Evolutionary conservation across 2,888 invertebrate species (phyloP).

Genomic region (Chirona hameri): DNA sequence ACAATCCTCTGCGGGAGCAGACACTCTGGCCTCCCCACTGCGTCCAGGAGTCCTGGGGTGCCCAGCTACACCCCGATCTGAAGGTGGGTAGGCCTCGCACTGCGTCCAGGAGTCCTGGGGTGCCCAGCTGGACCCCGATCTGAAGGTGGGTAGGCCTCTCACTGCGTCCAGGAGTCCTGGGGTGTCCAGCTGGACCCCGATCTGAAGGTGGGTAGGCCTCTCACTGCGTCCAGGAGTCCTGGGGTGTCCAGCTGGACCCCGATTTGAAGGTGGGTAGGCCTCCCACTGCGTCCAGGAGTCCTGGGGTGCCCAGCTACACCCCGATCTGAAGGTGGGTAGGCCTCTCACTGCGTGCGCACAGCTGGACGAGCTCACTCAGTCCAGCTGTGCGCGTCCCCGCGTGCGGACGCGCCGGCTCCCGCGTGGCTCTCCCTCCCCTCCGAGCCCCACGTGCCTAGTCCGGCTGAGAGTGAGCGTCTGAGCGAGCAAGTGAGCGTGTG

Average conservation of each 20-base stretch:
- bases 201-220: not conserved
- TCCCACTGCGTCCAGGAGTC: not conserved
- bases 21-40: slow-evolving; percentile 78
- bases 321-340: too few species aligned
- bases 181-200: too few species aligned
- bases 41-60: not conserved
- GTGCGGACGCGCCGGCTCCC: too few species aligned
- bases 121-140: not conserved
- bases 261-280: not conserved
- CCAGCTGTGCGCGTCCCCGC: too few species aligned
- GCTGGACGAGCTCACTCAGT: too few species aligned
- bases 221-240: not conserved
- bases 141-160: too few species aligned
- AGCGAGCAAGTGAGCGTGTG: too few species aligned
- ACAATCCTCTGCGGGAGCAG: slow-evolving; percentile 78
- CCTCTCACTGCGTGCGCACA: not conserved
- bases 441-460: too few species aligned
- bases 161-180: not conserved
- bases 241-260: not conserved
- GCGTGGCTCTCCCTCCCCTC: too few species aligned
- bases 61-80: too few species aligned
- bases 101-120: not conserved
- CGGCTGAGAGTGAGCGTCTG: too few species aligned
- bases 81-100: too few species aligned
- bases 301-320: not conserved